Evolutionary conservation across 1,140 invertebrate species (phyloP).

Genomic region (Aphelenchoides avenae): DNA sequence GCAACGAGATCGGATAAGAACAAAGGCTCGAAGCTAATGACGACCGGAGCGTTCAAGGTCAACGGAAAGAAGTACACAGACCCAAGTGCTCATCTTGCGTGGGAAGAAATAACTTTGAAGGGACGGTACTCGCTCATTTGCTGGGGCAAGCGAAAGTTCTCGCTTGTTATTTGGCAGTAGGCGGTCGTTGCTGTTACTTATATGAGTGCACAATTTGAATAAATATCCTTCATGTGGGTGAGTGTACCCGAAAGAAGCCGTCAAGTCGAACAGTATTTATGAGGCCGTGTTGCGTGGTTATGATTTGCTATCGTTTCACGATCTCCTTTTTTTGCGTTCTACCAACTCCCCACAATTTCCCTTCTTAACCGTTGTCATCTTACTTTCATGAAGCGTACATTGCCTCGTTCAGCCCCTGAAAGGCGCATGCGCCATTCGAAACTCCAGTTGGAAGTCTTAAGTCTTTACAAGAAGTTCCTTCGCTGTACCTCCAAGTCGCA

Average conservation of each 20-base stretch:
- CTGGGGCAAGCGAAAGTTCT: slow-evolving; percentile 50
- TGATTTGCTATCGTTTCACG: no score
- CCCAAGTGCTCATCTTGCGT: slow-evolving; percentile 21
- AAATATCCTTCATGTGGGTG: neutral
- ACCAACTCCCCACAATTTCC: no score
- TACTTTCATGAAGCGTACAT: neutral
- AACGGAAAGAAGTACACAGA: slow-evolving; percentile 44
- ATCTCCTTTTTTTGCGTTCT: no score
- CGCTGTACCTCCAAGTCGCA: no score
- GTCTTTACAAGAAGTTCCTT: slow-evolving; percentile 21
- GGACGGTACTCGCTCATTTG: slow-evolving; percentile 33
- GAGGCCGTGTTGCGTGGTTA: no score
- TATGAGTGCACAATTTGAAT: slow-evolving; percentile 4
- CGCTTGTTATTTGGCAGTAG: slow-evolving; percentile 40
- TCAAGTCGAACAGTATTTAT: no score
- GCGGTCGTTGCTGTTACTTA: slow-evolving; percentile 9
- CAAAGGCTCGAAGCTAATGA: slow-evolving; percentile 36
- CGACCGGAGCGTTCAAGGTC: slow-evolving; percentile 39
- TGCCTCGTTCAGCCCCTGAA: no score
- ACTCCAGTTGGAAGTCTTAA: slow-evolving; percentile 20
- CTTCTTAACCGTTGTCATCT: neutral
- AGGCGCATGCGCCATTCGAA: slow-evolving; percentile 16
- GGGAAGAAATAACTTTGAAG: slow-evolving; percentile 21
- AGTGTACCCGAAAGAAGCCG: neutral
- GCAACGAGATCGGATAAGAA: slow-evolving; percentile 25